Percentiles rank a stretch among this genome's conserved stretches.
phyloP scores from a whole-genome alignment of 1,140 invertebrate genomes.

The Drosophila sechellia region DNA sequence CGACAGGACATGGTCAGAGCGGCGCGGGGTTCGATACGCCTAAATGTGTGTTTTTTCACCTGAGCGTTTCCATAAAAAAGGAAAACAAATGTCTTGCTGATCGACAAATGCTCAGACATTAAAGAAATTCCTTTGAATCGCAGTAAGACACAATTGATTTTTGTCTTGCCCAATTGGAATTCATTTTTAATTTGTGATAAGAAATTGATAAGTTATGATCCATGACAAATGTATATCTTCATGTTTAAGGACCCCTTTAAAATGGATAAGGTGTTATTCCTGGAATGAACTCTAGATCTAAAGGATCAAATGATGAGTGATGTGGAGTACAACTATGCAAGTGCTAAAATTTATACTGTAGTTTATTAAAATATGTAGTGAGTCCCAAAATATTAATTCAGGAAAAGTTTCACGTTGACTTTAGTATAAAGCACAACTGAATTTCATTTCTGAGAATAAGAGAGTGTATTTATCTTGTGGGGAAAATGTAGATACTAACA shows the following conservation, averaged over 20 bases:
- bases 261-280: constrained; percentile 2
- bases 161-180: constrained; percentile 21
- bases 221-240: background rate
- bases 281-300: background rate
- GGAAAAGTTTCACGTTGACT: background rate
- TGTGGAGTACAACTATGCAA: background rate
- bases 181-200: constrained; percentile 10
- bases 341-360: too few species aligned
- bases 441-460: too few species aligned
- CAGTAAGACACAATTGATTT: constrained; percentile 9
- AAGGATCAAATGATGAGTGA: background rate
- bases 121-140: constrained; percentile 34
- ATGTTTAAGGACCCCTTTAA: constrained; percentile 9
- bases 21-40: constrained; percentile 35
- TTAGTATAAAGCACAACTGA: too few species aligned
- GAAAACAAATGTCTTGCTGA: constrained; percentile 57
- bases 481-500: too few species aligned
- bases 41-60: constrained; percentile 42
- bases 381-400: too few species aligned
- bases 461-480: too few species aligned
- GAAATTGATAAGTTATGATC: constrained; percentile 15
- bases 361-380: too few species aligned
- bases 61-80: constrained; percentile 31
- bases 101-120: constrained; percentile 49
- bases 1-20: constrained; percentile 33